Percentiles rank a stretch among this genome's conserved stretches.
phyloP scores from a whole-genome alignment of 1,140 invertebrate species.

The Musca domestica region DNA sequence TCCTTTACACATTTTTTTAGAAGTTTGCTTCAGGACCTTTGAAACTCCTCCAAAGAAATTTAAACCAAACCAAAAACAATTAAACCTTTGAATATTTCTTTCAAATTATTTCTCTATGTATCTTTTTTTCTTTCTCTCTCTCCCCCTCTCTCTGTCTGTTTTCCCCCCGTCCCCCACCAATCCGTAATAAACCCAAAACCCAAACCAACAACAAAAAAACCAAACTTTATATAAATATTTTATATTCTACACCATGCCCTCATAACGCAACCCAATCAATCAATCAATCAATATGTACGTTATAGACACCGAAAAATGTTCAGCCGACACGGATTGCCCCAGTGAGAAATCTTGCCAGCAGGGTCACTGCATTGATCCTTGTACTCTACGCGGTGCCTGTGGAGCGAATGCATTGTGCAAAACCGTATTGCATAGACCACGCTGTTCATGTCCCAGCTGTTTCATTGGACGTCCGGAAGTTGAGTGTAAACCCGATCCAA shows the following conservation, averaged over 20 bases:
- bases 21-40: no score
- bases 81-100: not conserved
- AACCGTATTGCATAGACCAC: conserved; percentile 76
- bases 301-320: conserved; percentile 80
- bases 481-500: conserved; percentile 72
- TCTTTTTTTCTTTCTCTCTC: conserved; percentile 14
- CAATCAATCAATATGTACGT: conserved; percentile 14
- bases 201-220: conserved; percentile 7
- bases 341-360: conserved; percentile 88
- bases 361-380: conserved; percentile 83
- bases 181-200: not conserved
- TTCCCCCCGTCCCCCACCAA: not conserved
- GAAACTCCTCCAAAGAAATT: no score
- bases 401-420: conserved; percentile 85
- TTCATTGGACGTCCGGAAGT: conserved; percentile 76
- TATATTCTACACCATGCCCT: conserved; percentile 8
- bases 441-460: conserved; percentile 84
- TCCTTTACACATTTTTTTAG: not conserved
- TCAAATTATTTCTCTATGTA: not conserved
- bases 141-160: conserved; percentile 46
- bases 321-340: conserved; percentile 84
- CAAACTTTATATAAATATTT: conserved; percentile 5
- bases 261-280: conserved; percentile 32
- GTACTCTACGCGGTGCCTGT: conserved; percentile 80
- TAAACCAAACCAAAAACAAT: no score